A percentile compares a stretch with the other conserved stretches of the same genome.
Evolutionary conservation across 2,797 vertebrate genomes (phyloP).

Genomic region (Glossophaga mutica): DNA sequence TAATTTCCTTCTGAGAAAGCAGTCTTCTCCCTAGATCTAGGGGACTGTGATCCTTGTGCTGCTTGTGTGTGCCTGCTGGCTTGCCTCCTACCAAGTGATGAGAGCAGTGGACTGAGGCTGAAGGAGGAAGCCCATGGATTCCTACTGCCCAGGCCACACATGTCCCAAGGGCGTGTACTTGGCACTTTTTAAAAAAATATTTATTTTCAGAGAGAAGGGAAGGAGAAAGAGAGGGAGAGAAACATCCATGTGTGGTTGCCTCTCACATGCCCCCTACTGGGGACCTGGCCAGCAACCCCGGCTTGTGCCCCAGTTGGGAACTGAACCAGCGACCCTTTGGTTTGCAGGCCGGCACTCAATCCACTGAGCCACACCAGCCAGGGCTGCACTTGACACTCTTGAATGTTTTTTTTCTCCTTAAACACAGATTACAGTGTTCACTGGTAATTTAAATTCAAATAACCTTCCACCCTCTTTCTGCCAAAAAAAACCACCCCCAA

Average conservation of each 20-base stretch:
- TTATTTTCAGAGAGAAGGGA: too few species aligned
- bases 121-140: neutral
- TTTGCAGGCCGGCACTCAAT: too few species aligned
- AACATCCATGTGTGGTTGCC: too few species aligned
- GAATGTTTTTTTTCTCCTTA: conserved; percentile 65
- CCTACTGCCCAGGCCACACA: neutral
- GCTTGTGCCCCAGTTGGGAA: too few species aligned
- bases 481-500: conserved; percentile 39
- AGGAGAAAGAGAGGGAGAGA: too few species aligned
- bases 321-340: too few species aligned
- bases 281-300: too few species aligned
- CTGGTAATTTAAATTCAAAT: conserved; percentile 71
- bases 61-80: conserved; percentile 14
- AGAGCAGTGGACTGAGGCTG: conserved; percentile 11
- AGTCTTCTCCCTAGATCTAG: conserved; percentile 16
- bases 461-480: conserved; percentile 26
- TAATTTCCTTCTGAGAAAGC: conserved; percentile 42
- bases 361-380: too few species aligned
- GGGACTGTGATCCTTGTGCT: conserved; percentile 37
- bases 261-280: too few species aligned
- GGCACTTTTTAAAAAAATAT: neutral
- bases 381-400: conserved; percentile 11
- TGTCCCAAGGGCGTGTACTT: conserved; percentile 17
- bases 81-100: neutral
- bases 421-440: conserved; percentile 69